Base-by-base conservation (phyloP, 2,113 vertebrate genomes). In the Ornithorhynchus anatinus region DNA sequence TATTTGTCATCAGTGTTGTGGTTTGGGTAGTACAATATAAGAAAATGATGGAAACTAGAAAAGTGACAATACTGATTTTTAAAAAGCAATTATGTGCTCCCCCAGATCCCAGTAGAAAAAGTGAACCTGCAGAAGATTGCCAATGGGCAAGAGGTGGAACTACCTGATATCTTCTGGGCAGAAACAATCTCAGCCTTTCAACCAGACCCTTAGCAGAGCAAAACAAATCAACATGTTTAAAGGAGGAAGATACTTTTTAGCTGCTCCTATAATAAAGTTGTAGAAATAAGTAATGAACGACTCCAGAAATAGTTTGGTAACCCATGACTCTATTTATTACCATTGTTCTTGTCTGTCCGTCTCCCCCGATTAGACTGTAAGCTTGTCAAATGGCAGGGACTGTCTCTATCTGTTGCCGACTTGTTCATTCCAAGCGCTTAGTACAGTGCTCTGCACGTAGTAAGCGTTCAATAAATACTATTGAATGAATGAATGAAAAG, bases 221-320 rank as follows among this genome's bases (percentile, higher is more conserved):
- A 91, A 91, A 88, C 80, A 91, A 91, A 91, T 89, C 86, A 88
- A 82, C 83, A 75, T 76, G 89, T 91, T 81, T 81, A 89, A 89
- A 88, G 74, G 68, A 63, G 50, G 52, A 89, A 82, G 83, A 85
- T 88, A 87, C 84, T 90, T 78, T 89, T 87, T 86, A 89, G 85
- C 87, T 67, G 69, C 58, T 88, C 77, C 73, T 85, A 37, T 87
- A 88, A 89, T 87, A 81, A 87, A 80, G 77, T 69, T 86, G 75
- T 88, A 86, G 85, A 88, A 87, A 87, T 85, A 83, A 85, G 81
- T 85, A 85, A 85, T 91, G 85, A 81, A 74, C 43, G 32, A 64
- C 82, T 59, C 84, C 77, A 86, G 66, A 89, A 84, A 86, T 71
- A 66, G 64, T 65, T 77, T 84, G 69, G 47, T 87, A 67, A 86